Evolutionary conservation across 2,888 invertebrate species (phyloP).

Genomic region (Tetragonisca angustula): DNA sequence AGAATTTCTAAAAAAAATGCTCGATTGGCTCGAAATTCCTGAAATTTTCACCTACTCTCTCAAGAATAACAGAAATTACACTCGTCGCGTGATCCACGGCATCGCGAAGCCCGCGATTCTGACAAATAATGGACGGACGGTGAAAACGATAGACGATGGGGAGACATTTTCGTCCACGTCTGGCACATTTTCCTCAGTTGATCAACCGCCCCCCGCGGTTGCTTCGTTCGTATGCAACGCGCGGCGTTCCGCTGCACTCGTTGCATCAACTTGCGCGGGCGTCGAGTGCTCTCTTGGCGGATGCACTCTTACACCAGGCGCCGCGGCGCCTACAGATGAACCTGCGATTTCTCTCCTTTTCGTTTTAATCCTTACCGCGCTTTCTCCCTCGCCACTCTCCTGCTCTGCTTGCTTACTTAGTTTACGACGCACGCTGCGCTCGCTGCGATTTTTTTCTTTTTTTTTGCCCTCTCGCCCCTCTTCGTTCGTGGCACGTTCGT

Average conservation of each 20-base stretch:
- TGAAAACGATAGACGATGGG: not conserved
- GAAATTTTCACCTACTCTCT: too few relatives aligned
- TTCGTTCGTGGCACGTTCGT: not conserved
- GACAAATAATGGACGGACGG: not conserved
- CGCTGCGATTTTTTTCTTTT: not conserved
- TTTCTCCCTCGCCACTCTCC: not conserved
- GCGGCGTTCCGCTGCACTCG: not conserved
- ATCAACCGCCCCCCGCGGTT: conserved; percentile 7
- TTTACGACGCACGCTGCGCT: conserved; percentile 20
- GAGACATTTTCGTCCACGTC: not conserved
- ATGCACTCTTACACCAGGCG: conserved; percentile 26
- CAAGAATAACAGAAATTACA: too few relatives aligned
- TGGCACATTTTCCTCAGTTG: conserved; percentile 11
- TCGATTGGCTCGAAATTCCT: too few relatives aligned
- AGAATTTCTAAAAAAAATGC: too few relatives aligned
- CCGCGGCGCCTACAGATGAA: conserved; percentile 19
- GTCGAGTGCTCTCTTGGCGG: conserved; percentile 35
- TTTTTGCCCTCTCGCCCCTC: not conserved
- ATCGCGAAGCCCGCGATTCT: too few relatives aligned
- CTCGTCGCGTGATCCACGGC: too few relatives aligned
- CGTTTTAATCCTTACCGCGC: conserved; percentile 30
- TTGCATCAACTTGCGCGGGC: conserved; percentile 24
- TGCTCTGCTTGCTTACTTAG: not conserved
- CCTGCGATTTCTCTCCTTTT: conserved; percentile 29
- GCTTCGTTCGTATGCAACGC: conserved; percentile 5